Evolutionary conservation across 2,113 vertebrate genomes (phyloP), one percentile per base, ranked within the genome.

Genomic region (Aplodontia rufa): DNA sequence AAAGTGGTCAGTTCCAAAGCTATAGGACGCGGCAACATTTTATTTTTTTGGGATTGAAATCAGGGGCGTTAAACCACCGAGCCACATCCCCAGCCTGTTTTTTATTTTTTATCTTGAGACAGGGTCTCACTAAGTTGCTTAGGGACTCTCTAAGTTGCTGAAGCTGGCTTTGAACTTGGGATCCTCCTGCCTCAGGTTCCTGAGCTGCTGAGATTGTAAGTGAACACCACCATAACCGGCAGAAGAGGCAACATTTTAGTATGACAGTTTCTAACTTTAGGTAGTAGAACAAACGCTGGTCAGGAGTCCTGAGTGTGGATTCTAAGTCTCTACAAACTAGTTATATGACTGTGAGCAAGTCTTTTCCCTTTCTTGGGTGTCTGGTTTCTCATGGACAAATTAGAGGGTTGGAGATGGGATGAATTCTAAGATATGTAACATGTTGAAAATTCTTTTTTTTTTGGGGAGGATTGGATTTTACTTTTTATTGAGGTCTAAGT

Each of bases 371-470:
- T 81, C 37, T 81, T 93, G 51, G n/a, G 32, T 6, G 94, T 95
- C 40, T 92, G 55, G 32, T 79, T 94, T 94, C 42, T 90, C 12
- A 14, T 64, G 49, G 64, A 69, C 7, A 92, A 75, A 84, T 17
- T 68, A 53, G 22, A 26, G 10, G 0, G 13, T 40, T 91, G 13
- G 19, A 82, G 11, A 74, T 28, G 53, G 24, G 49, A 40, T 97
- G 42, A 82, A 81, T 78, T 87, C 28, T 58, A 85, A 88, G 66
- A 66, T 87, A 51, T 9, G 6, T 47, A 84, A 45, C 32, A 75
- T 66, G 35, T 60, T 8, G 89, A 68, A 89, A 93, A 86, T 89
- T 82, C 53, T 78, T n/a, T n/a, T n/a, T n/a, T n/a, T n/a, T n/a
- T n/a, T n/a, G n/a, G n/a, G n/a, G n/a, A n/a, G n/a, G n/a, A n/a